Evolutionary conservation across 92 coral and sea anemone genomes (phyloP), one percentile per base, ranked within the genome.

Genomic region (Siderastrea radians): DNA sequence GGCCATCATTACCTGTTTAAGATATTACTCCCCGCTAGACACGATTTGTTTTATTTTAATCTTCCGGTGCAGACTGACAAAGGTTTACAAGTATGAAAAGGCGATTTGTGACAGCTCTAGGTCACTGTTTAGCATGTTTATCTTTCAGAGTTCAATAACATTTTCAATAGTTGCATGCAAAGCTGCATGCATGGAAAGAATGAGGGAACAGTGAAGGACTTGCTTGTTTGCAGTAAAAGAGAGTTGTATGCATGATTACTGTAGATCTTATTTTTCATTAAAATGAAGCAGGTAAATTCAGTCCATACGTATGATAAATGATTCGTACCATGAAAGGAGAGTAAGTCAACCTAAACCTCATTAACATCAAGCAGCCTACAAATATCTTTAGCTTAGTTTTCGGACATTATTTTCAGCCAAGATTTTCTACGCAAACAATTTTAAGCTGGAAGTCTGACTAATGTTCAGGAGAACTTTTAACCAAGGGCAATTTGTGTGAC

Each of bases 41-140:
- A 71, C 47, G 49, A 48, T 71, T 71, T 82, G 65, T 82, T 57
- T 53, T 66, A 55, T 57, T 69, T 51, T 17, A 79, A 59, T 54
- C 75, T 82, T 82, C 86, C 86, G 86, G 85, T 70, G 86, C 86
- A 70, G 78, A 82, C 78, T 69, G 58, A 82, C 69, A 47, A 69
- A 57, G 67, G 69, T 82, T 82, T 81, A 45, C 77, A 81, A 69
- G 78, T 55, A 82, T 72, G 57, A 82, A 69, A 81, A 82, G 58
- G 78, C 68, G 86, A 70, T 82, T 82, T 82, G 64, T 82, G 86
- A 55, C 62, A 65, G 63, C 62, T 49, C 49, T 17, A 79, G 82
- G 57, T 82, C 77, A 71, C 69, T 55, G 55, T 66, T 54, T 19
- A 71, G 13, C 78, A 26, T 8, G 44, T 52, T 53, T 53, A 74